phyloP scores from a whole-genome alignment of 1,140 invertebrate species.

The Brachionus asplanchnoidis region DNA sequence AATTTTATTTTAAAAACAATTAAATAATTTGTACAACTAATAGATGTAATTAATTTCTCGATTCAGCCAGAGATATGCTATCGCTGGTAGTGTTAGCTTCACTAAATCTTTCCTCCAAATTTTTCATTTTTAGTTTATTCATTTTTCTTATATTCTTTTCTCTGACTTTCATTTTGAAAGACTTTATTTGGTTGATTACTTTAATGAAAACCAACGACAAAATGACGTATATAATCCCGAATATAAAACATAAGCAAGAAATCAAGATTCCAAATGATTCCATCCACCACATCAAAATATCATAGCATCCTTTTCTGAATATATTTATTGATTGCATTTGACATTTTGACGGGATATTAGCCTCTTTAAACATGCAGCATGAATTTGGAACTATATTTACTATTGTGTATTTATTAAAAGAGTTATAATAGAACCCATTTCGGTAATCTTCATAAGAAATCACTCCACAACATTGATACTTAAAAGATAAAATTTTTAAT shows the following conservation, averaged over 20 bases:
- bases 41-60: neutral
- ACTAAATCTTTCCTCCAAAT: neutral
- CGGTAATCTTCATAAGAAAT: slow-evolving; percentile 30
- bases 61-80: neutral
- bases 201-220: neutral
- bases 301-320: slow-evolving; percentile 36
- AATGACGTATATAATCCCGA: neutral
- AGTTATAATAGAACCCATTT: slow-evolving; percentile 40
- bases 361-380: slow-evolving; percentile 23
- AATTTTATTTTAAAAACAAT: no score
- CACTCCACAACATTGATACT: slow-evolving; percentile 39
- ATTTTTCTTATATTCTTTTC: slow-evolving; percentile 12
- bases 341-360: slow-evolving; percentile 12
- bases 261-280: slow-evolving; percentile 32
- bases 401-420: slow-evolving; percentile 39
- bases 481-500: neutral
- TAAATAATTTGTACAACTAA: neutral
- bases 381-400: slow-evolving; percentile 35
- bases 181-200: slow-evolving; percentile 2
- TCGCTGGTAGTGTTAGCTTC: slow-evolving; percentile 6
- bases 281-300: slow-evolving; percentile 41
- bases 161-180: neutral
- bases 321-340: slow-evolving; percentile 42
- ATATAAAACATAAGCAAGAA: neutral
- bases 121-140: neutral